Evolutionary conservation across 2,113 vertebrate species (phyloP).

Genomic region (Saimiri boliviensis): DNA sequence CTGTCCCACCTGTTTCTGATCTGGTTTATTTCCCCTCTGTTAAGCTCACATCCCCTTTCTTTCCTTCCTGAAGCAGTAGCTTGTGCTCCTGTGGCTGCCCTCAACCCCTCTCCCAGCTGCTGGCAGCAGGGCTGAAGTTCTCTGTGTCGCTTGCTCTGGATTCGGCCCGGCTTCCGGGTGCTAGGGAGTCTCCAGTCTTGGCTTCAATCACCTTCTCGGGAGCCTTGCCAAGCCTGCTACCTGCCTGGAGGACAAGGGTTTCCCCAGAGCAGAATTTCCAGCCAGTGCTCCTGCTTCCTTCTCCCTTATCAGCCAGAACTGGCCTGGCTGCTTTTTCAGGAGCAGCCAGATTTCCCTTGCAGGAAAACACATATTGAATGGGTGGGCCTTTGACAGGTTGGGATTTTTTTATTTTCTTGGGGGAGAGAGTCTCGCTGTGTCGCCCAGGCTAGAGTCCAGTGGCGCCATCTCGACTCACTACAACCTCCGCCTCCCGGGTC

Average conservation of each 20-base stretch:
- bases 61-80: neutral
- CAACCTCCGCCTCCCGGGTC: too few species aligned
- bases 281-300: neutral
- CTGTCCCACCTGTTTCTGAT: neutral
- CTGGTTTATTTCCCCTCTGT: neutral
- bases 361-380: neutral
- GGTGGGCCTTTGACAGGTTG: too few species aligned
- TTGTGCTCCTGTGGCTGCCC: neutral
- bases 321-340: neutral
- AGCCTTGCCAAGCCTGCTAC: neutral
- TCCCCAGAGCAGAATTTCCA: neutral
- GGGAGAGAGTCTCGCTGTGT: too few species aligned
- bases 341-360: neutral
- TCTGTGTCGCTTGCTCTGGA: neutral
- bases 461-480: too few species aligned
- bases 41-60: neutral
- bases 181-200: neutral
- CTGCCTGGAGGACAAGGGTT: neutral
- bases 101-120: neutral
- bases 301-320: neutral
- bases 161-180: neutral
- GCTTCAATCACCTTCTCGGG: neutral
- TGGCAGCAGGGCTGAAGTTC: neutral
- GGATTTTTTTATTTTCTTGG: neutral
- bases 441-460: too few species aligned